These are phyloP conservation scores for Dichetophora obliterata DNA, from an alignment of 2,888 invertebrate genomes.

Conservation along the genomic window DNA sequence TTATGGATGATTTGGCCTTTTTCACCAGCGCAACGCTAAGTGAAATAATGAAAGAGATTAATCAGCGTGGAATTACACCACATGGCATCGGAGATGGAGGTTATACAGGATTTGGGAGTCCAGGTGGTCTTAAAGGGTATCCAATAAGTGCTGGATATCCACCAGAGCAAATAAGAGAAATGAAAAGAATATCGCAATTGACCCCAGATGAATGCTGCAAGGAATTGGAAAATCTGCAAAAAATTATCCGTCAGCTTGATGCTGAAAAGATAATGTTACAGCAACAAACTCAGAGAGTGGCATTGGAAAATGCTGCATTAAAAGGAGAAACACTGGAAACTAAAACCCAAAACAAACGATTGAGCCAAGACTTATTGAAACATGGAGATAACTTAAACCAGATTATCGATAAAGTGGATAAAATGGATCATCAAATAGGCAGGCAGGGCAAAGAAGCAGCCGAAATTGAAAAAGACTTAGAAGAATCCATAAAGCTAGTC, in stretches of 20 bases:
- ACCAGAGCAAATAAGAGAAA: background rate
- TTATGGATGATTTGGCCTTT: conserved; percentile 60
- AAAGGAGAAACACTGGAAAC: conserved; percentile 35
- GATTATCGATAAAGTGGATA: conserved; percentile 48
- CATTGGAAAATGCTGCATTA: conserved; percentile 46
- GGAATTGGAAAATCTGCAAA: conserved; percentile 53
- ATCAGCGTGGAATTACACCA: conserved; percentile 48
- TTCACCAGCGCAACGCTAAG: conserved; percentile 60
- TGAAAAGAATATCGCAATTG: background rate
- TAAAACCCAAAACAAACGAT: conserved; percentile 50
- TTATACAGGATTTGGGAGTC: background rate
- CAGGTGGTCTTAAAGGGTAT: background rate
- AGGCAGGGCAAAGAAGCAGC: conserved; percentile 44
- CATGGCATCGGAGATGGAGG: background rate
- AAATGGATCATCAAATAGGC: conserved; percentile 53
- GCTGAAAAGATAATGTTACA: conserved; percentile 28
- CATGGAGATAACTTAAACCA: conserved; percentile 32
- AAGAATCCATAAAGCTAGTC: conserved; percentile 55
- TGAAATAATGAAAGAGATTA: conserved; percentile 62
- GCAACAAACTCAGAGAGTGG: conserved; percentile 33
- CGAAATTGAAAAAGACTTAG: conserved; percentile 54
- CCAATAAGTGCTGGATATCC: background rate
- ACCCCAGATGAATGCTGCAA: conserved; percentile 42
- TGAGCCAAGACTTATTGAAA: conserved; percentile 46
- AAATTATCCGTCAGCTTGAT: conserved; percentile 45